Conservation (phyloP, 2,797 vertebrate species). For the Rousettus madagascariensis region DNA sequence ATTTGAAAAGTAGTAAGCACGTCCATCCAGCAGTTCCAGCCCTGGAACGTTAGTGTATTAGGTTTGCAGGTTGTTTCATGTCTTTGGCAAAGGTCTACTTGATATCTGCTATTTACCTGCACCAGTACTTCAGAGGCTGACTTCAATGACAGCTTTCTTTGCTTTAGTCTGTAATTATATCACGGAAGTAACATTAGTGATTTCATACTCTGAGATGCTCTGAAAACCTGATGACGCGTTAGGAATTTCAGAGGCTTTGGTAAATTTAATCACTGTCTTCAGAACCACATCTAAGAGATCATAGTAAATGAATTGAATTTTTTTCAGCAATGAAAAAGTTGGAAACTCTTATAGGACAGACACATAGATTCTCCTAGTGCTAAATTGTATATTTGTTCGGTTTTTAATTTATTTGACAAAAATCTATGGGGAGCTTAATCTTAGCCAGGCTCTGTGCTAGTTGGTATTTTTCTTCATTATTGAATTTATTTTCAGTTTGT, state of each 20-base stretch:
- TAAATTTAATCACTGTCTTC: neutral
- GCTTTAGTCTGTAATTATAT: neutral
- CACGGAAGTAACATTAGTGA: neutral
- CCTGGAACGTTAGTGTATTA: neutral
- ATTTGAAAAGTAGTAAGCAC: neutral
- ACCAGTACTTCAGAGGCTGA: neutral
- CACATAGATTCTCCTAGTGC: neutral
- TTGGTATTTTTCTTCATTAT: conserved; percentile 19
- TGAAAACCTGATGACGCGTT: neutral
- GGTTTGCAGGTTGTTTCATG: neutral
- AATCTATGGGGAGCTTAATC: neutral
- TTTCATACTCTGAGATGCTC: neutral
- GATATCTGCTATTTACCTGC: neutral
- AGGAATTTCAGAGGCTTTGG: neutral
- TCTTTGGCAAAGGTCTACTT: neutral
- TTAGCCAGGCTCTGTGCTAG: neutral
- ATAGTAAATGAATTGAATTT: conserved; percentile 5
- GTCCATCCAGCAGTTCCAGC: neutral
- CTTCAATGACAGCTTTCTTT: neutral
- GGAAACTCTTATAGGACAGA: neutral
- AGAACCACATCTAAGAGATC: neutral
- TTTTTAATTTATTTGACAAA: neutral
- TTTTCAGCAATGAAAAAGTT: neutral
- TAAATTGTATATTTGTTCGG: neutral
- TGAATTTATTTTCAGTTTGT: conserved; percentile 23